Evolutionary conservation across 2,797 vertebrate genomes (phyloP).

Genomic region (Clarias laeviceps): DNA sequence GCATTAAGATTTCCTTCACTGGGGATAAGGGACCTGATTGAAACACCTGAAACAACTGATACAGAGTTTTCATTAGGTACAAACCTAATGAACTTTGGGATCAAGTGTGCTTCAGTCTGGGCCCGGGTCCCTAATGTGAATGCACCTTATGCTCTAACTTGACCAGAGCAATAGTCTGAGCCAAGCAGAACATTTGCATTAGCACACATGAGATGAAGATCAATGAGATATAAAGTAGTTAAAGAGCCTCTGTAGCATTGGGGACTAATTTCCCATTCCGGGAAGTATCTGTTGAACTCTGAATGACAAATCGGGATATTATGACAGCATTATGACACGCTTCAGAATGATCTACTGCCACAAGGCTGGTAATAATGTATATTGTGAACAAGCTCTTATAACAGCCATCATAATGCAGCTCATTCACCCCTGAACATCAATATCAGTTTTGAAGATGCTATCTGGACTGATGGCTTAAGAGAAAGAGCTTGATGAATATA

Average conservation of each 20-base stretch:
- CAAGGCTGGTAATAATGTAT: constrained; percentile 1
- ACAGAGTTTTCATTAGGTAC: too few relatives aligned
- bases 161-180: not conserved
- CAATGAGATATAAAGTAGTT: constrained; percentile 38
- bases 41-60: too few relatives aligned
- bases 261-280: constrained; percentile 54
- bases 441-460: not conserved
- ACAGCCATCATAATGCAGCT: constrained; percentile 3
- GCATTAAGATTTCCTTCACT: too few relatives aligned
- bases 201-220: not conserved
- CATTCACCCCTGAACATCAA: not conserved
- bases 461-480: not conserved
- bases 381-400: constrained; percentile 10
- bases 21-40: too few relatives aligned
- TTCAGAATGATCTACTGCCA: constrained; percentile 28
- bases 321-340: not conserved
- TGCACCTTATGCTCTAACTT: not conserved
- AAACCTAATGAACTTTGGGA: too few relatives aligned
- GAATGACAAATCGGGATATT: constrained; percentile 50
- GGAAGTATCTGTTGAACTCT: constrained; percentile 41
- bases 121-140: too few relatives aligned
- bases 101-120: too few relatives aligned
- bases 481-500: not conserved
- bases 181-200: not conserved
- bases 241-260: constrained; percentile 40